Evolutionary conservation across 2,888 invertebrate genomes (phyloP), one percentile per base, ranked within the genome.

Genomic region (Torymus tubicola): DNA sequence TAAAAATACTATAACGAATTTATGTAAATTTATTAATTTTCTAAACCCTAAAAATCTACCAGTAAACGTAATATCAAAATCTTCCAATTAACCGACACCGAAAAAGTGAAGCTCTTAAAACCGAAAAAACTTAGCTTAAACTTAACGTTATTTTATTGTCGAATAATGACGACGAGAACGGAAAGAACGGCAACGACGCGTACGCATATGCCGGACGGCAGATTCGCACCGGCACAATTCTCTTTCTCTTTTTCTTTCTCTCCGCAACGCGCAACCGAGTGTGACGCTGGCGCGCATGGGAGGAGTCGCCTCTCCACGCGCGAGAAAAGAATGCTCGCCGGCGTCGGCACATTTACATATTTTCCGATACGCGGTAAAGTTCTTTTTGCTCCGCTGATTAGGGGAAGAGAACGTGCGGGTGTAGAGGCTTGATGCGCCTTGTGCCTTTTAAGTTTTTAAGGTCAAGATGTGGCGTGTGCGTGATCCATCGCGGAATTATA

Each of bases 211-310:
- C 10, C 84, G 74, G 74, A 84, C 84, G 84, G 72, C 53, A 82
- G 87, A 88, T 87, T 84, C 84, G 83, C 82, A 83, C 65, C 77
- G 24, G 21, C 57, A 60, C 68, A 61, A 24, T 70, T 24, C 52
- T 58, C 60, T 31, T 31, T 31, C 31, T 31, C 31, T n/a, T n/a
- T n/a, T n/a, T 24, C 24, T 42, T 42, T 42, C 42, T 42, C 57
- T 68, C 55, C 69, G 67, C 81, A 81, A 83, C 83, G 85, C 80
- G 85, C 85, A 85, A 83, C 85, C 85, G 81, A 85, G 85, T 84
- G 83, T 85, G 83, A 86, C 85, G 75, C 81, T 67, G 75, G 12
- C 16, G 42, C 21, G 60, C 57, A 42, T 42, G 42, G 42, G 42
- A n/a, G 42, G 42, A 42, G 42, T 42, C 42, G 42, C 5, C 42